Evolutionary conservation across 2,888 invertebrate genomes (phyloP).

Genomic region (Leptopterna dolabrata): DNA sequence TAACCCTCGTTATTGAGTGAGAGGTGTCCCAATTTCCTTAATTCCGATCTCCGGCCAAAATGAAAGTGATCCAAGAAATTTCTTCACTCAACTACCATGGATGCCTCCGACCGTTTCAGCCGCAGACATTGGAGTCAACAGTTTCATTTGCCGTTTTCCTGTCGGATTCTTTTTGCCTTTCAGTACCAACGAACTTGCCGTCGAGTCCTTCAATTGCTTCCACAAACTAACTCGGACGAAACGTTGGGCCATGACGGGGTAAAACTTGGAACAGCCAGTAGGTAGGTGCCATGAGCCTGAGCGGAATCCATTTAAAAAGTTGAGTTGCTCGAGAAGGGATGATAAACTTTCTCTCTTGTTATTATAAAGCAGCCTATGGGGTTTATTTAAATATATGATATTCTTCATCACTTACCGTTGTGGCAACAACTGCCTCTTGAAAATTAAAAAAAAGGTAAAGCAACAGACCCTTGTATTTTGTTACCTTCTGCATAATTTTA

Average conservation of each 20-base stretch:
- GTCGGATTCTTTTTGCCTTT: not conserved
- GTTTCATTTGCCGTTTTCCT: not conserved
- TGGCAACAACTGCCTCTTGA: no score
- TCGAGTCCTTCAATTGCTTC: not conserved
- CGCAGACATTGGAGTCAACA: constrained; percentile 10
- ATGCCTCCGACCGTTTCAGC: not conserved
- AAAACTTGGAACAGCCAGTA: not conserved
- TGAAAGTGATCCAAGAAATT: constrained; percentile 46
- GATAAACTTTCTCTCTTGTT: not conserved
- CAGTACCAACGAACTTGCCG: not conserved
- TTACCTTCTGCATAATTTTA: no score
- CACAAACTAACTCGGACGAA: not conserved
- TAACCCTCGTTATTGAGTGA: no score
- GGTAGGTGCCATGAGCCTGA: not conserved
- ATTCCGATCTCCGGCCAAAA: not conserved
- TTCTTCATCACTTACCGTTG: no score
- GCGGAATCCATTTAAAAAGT: not conserved
- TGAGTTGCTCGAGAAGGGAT: not conserved
- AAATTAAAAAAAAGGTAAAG: no score
- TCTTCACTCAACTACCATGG: constrained; percentile 25
- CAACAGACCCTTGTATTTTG: no score
- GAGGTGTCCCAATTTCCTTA: not conserved
- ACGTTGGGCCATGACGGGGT: not conserved
- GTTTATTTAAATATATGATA: no score
- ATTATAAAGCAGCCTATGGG: not conserved